phyloP scores from a whole-genome alignment of 1,140 invertebrate genomes.

The Semibalanus balanoides region DNA sequence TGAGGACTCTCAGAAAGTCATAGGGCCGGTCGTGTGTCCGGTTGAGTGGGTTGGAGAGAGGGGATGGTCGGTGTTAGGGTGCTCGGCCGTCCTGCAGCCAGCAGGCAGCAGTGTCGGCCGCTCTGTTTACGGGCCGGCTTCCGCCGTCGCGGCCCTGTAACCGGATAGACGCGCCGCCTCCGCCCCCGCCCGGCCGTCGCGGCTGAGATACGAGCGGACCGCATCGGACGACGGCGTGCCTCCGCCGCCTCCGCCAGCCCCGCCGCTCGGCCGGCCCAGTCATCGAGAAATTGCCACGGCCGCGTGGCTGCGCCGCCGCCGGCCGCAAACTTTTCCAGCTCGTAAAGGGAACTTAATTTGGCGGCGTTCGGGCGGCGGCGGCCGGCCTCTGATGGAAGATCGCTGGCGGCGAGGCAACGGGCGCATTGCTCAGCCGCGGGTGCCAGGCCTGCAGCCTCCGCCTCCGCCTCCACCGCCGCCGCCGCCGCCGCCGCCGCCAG shows the following conservation, averaged over 20 bases:
- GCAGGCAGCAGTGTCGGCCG: too few relatives aligned
- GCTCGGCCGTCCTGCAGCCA: not conserved
- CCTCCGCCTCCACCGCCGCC: too few relatives aligned
- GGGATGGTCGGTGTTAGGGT: too few relatives aligned
- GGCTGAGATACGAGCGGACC: not conserved
- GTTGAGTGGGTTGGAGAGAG: too few relatives aligned
- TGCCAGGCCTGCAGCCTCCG: too few relatives aligned
- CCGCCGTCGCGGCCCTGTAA: not conserved
- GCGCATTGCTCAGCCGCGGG: not conserved
- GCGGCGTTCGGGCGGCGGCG: not conserved
- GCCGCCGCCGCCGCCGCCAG: too few relatives aligned
- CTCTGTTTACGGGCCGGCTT: not conserved
- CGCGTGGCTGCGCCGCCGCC: too few relatives aligned
- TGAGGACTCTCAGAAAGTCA: too few relatives aligned
- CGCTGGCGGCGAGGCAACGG: not conserved
- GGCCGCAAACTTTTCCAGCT: not conserved
- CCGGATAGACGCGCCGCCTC: not conserved
- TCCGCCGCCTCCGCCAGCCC: too few relatives aligned
- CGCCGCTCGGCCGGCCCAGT: not conserved
- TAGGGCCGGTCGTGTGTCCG: too few relatives aligned
- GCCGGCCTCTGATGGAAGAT: not conserved
- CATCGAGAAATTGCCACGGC: not conserved
- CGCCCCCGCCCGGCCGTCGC: too few relatives aligned
- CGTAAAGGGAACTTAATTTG: not conserved
- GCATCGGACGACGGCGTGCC: too few relatives aligned